phyloP scores from a whole-genome alignment of 2,113 vertebrate species.

The Typhlomys cinereus region DNA sequence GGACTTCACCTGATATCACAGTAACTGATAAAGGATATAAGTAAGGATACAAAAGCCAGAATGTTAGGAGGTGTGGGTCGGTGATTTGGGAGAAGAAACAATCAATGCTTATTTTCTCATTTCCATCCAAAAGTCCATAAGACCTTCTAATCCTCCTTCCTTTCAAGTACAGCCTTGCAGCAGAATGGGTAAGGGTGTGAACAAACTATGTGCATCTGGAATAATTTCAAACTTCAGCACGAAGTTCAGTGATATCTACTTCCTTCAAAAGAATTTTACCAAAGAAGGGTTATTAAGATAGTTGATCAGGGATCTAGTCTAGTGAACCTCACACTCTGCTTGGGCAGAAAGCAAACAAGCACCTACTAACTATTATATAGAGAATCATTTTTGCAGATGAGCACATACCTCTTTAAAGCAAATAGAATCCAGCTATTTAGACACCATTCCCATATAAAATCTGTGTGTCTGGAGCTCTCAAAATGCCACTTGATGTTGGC shows the following conservation, averaged over 20 bases:
- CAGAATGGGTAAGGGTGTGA: rapidly evolving
- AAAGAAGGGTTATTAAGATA: neutral
- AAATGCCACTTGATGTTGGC: conserved; percentile 65
- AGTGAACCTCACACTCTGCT: neutral
- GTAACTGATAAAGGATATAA: neutral
- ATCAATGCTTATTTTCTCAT: neutral
- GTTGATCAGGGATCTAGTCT: neutral
- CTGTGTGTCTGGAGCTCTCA: conserved; percentile 33
- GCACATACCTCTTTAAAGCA: neutral
- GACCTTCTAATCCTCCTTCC: neutral
- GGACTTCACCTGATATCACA: neutral
- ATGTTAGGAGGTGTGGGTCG: neutral
- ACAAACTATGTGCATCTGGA: neutral
- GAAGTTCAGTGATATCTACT: neutral
- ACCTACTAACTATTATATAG: neutral
- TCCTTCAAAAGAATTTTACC: neutral
- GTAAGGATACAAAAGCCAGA: neutral
- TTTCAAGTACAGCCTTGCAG: neutral
- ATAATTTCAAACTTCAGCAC: neutral
- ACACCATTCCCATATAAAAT: conserved; percentile 36
- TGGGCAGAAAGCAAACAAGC: neutral
- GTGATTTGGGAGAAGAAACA: too few relatives aligned
- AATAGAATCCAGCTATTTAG: neutral
- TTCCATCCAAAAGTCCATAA: neutral
- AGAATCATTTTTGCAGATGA: neutral